phyloP scores from a whole-genome alignment of 2,113 vertebrate genomes.

The Candoia aspera region DNA sequence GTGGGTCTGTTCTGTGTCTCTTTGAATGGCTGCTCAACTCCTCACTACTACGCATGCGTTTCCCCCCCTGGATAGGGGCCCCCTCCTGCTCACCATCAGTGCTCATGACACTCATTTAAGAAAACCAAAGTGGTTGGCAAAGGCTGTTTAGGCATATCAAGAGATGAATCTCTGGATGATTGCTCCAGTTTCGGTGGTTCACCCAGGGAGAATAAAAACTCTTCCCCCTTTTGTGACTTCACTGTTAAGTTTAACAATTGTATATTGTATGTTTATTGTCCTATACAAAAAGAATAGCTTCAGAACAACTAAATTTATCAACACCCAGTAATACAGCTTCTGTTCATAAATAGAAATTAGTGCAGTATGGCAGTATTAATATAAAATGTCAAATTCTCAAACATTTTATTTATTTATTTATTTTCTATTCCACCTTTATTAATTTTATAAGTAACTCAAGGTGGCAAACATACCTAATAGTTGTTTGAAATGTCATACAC shows the following conservation, averaged over 20 bases:
- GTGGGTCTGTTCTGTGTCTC: no score
- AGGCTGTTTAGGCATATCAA: slow-evolving; percentile 1
- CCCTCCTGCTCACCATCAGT: no score
- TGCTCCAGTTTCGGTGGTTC: neutral
- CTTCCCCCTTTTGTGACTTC: slow-evolving; percentile 9
- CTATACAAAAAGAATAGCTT: neutral
- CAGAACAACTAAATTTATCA: slow-evolving; percentile 23
- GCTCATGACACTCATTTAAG: neutral
- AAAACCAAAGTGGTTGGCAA: neutral
- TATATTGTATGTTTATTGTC: slow-evolving; percentile 16
- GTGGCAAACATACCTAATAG: no score
- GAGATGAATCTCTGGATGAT: neutral
- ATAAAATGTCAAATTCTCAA: slow-evolving; percentile 1
- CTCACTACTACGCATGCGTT: no score
- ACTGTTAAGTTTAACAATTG: slow-evolving; percentile 2
- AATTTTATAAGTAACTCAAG: no score
- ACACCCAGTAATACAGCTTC: slow-evolving; percentile 28
- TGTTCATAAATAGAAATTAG: slow-evolving; percentile 31
- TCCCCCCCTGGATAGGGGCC: no score
- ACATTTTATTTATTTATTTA: no score
- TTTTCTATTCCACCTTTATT: no score
- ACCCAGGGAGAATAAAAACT: slow-evolving; percentile 12
- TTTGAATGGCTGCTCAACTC: no score
- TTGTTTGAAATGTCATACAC: neutral
- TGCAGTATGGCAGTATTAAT: slow-evolving; percentile 14